Percentiles rank a stretch among this genome's conserved stretches.
phyloP scores from a whole-genome alignment of 1,140 invertebrate genomes.

The Oryctes rhinoceros region DNA sequence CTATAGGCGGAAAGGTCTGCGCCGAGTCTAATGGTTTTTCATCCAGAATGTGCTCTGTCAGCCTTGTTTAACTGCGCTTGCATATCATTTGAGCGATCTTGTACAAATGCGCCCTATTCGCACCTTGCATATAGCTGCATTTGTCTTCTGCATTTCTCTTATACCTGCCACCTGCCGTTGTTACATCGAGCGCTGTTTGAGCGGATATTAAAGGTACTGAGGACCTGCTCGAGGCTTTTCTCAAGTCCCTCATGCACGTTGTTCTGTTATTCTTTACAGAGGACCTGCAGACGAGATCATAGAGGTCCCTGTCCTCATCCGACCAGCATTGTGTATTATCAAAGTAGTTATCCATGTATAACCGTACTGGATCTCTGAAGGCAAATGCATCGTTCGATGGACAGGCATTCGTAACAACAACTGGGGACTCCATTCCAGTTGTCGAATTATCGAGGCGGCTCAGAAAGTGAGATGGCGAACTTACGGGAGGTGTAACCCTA shows the following conservation, averaged over 20 bases:
- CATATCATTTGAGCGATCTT: background rate
- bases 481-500: background rate
- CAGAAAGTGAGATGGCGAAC: background rate
- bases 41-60: no score
- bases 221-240: background rate
- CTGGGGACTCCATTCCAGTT: background rate
- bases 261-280: background rate
- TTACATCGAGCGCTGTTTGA: background rate
- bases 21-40: background rate
- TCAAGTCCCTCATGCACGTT: background rate
- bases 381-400: background rate
- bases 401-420: background rate
- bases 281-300: background rate
- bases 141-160: no score
- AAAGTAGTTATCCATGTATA: background rate
- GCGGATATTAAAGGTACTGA: background rate
- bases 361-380: background rate
- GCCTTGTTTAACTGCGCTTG: background rate
- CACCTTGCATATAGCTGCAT: background rate
- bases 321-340: background rate
- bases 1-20: background rate
- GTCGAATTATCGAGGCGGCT: background rate
- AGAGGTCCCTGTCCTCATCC: background rate
- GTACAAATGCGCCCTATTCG: slow-evolving; percentile 22
- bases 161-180: background rate